These are phyloP conservation scores for Myotis vivesi DNA, from an alignment of 2,797 vertebrate genomes.

Conservation along the genomic window DNA sequence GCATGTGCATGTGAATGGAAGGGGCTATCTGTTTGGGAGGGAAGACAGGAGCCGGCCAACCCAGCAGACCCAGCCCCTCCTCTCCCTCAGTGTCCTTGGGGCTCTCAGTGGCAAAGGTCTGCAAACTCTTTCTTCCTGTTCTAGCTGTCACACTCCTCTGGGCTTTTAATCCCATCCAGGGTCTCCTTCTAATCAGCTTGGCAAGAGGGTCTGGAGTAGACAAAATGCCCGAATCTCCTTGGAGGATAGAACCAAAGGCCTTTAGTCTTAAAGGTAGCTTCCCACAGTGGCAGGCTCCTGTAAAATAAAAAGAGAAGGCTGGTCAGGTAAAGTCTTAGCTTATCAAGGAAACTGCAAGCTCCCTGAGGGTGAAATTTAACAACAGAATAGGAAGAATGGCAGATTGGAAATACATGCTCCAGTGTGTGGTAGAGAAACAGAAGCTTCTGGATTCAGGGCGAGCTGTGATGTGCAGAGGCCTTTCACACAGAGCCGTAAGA, in stretches of 20 bases:
- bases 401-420: background rate
- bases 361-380: background rate
- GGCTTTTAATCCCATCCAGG: background rate
- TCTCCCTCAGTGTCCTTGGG: background rate
- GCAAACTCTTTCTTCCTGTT: background rate
- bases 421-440: background rate
- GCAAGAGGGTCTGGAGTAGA: background rate
- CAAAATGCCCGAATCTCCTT: background rate
- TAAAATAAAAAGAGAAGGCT: background rate
- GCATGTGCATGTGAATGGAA: slow-evolving; percentile 30
- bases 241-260: background rate
- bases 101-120: background rate
- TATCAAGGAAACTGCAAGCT: background rate
- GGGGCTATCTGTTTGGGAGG: background rate
- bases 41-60: background rate
- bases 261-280: background rate
- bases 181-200: background rate
- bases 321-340: background rate
- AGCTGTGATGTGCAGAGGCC: background rate
- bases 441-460: background rate
- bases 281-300: background rate
- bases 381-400: background rate
- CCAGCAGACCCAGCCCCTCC: background rate
- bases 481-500: background rate
- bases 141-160: background rate